A percentile compares a stretch with the other conserved stretches of the same genome.
These are phyloP conservation scores for western clawed frog (Xenopus tropicalis) DNA, from an alignment of 2,113 vertebrate species.

Conservation along the genomic window UCB_Xtro_10.0 CM004444.2:35316001-35316500, in stretches of 20 bases:
- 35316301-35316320: background rate
- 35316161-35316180: background rate
- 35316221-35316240: background rate
- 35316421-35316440: conserved; percentile 9
- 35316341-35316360: conserved; percentile 16
- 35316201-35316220: background rate
- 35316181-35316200: background rate
- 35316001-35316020: no score
- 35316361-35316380: background rate
- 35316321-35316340: background rate
- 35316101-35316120: conserved; percentile 1
- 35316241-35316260: background rate
- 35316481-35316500: conserved; percentile 31
- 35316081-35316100: conserved; percentile 11
- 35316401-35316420: background rate
- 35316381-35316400: no score
- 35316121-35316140: background rate
- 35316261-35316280: background rate
- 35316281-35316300: background rate
- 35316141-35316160: background rate
- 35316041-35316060: background rate
- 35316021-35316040: background rate
- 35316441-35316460: conserved; percentile 20
- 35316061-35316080: conserved; percentile 11
- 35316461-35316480: conserved; percentile 19